A percentile compares a stretch with the other conserved stretches of the same genome.
Evolutionary conservation across 1,140 invertebrate species (phyloP).

Genomic region (Drosophila truncata): DNA sequence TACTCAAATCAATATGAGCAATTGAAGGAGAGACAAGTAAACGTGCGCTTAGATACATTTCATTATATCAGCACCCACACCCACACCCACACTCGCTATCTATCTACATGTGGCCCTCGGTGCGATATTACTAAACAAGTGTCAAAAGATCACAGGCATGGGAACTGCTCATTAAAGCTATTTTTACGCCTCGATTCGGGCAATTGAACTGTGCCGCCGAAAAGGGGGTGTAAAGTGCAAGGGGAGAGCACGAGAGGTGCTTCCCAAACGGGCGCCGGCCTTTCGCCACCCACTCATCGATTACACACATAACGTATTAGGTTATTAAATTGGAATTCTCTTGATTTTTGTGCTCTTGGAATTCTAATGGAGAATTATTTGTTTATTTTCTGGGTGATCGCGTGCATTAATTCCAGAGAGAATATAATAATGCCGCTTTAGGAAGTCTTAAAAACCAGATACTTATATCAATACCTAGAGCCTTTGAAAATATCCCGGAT

Average conservation of each 20-base stretch:
- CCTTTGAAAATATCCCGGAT: constrained; percentile 1
- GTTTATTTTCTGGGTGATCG: neutral
- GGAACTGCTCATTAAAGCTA: constrained; percentile 70
- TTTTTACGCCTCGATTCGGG: constrained; percentile 78
- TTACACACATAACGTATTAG: constrained; percentile 7
- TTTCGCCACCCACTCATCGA: constrained; percentile 29
- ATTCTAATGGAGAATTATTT: constrained; percentile 1
- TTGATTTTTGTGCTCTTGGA: constrained; percentile 11
- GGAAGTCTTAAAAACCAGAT: neutral
- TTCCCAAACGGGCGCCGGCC: constrained; percentile 9
- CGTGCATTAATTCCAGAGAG: no score
- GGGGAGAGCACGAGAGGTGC: neutral
- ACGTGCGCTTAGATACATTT: constrained; percentile 11
- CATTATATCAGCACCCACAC: constrained; percentile 16
- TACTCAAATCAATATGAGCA: constrained; percentile 69
- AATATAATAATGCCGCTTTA: neutral
- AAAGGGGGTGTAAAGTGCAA: constrained; percentile 4
- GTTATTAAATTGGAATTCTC: constrained; percentile 11
- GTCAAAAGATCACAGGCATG: constrained; percentile 48
- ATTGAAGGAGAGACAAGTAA: constrained; percentile 26
- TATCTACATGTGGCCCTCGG: constrained; percentile 30
- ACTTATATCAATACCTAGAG: no score
- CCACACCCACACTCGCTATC: neutral
- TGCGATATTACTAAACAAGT: constrained; percentile 60
- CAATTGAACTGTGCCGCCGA: constrained; percentile 55